Evolutionary conservation across 2,888 invertebrate genomes (phyloP), one percentile per base, ranked within the genome.

Genomic region (Caenorhabditis parvicauda): DNA sequence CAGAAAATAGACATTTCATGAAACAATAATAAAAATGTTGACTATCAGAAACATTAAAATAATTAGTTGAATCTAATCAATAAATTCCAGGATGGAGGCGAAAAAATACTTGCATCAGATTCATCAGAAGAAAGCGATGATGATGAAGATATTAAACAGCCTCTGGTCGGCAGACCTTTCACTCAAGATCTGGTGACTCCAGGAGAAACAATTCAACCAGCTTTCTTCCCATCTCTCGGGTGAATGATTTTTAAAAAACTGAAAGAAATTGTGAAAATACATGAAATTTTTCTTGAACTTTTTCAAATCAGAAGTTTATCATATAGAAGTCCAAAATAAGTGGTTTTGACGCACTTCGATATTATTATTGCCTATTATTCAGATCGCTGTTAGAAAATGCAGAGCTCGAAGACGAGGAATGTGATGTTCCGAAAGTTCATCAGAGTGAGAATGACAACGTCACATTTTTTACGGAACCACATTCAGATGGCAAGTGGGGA

Each of bases 191-290:
- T 21, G n/a, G 58, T 47, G 17, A 63, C 47, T 32, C 57, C 65
- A 5, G 45, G 54, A 1, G 66, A 68, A 49, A 63, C 64, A 3
- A 42, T 68, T 19, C 66, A 56, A 50, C 61, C 58, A 14, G 59
- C 59, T 12, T 70, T 70, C 59, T 63, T 66, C 55, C 70, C 70
- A 5, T 68, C 68, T 12, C 32, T 70, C 21, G 70, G 64, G 59
- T 63, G 32, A 12, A 19, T 39, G 39, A 25, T 2, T 37, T 17
- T 42, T n/a, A 21, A 14, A 22, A 7, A 6, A 19, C 5, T 41
- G 24, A n/a, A 6, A n/a, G 17, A 5, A 14, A 27, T 21, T n/a
- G n/a, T n/a, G n/a, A n/a, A n/a, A n/a, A n/a, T n/a, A n/a, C n/a
- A n/a, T n/a, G n/a, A n/a, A n/a, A n/a, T n/a, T n/a, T n/a, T n/a